Evolutionary conservation across 1,140 invertebrate genomes (phyloP).

Genomic region (Aleiodes sp.): DNA sequence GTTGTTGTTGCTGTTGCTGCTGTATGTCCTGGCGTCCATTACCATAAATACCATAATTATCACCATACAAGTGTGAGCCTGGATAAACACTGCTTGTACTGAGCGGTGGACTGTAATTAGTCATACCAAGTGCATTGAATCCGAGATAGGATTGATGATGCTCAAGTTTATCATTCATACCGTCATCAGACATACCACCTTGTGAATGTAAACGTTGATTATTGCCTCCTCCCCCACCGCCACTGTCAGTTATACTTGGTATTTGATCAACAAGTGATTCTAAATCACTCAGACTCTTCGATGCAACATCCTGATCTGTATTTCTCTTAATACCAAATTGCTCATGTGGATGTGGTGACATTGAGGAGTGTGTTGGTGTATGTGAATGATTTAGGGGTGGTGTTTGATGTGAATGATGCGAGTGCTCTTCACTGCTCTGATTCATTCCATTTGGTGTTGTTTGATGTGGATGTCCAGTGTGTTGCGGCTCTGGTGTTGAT

Average conservation of each 20-base stretch:
- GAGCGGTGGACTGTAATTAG: constrained; percentile 59
- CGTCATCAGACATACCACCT: constrained; percentile 49
- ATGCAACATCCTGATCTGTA: constrained; percentile 77
- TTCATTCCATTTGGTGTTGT: constrained; percentile 57
- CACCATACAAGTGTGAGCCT: constrained; percentile 53
- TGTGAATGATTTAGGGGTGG: constrained; percentile 60
- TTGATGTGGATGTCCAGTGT: constrained; percentile 57
- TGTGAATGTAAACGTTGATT: constrained; percentile 58
- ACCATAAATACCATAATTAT: constrained; percentile 58
- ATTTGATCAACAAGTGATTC: constrained; percentile 92
- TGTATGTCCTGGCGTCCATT: constrained; percentile 47
- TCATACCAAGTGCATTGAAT: constrained; percentile 47
- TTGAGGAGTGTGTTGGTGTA: constrained; percentile 58
- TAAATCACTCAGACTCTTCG: constrained; percentile 87
- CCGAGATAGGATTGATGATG: constrained; percentile 57
- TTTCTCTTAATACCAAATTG: constrained; percentile 54
- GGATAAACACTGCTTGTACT: constrained; percentile 46
- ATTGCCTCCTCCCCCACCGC: not conserved
- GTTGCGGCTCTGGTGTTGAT: constrained; percentile 44
- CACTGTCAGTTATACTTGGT: constrained; percentile 82
- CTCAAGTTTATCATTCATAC: constrained; percentile 48
- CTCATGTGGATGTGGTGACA: constrained; percentile 62
- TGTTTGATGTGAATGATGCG: constrained; percentile 60
- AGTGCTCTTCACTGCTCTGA: constrained; percentile 51
- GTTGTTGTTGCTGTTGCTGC: constrained; percentile 45